These are phyloP conservation scores for Gymnothorax reevesii DNA, from an alignment of 2,797 vertebrate species.

Conservation along the genomic window DNA sequence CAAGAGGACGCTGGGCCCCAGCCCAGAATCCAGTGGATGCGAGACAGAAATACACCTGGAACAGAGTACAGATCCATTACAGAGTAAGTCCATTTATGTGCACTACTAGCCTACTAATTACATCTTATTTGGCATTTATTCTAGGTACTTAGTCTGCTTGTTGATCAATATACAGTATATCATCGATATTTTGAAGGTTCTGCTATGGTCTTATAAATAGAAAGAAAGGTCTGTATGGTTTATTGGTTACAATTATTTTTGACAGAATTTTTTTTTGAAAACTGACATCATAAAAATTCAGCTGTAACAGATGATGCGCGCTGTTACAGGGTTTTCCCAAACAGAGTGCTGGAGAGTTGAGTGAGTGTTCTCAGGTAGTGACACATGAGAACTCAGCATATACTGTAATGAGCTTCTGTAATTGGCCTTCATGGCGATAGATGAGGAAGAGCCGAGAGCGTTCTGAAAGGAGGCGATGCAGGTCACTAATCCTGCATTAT, in stretches of 20 bases:
- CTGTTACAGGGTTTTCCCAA: neutral
- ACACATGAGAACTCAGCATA: neutral
- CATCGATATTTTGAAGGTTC: neutral
- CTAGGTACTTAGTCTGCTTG: neutral
- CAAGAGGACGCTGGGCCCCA: too few relatives aligned
- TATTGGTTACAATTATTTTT: neutral
- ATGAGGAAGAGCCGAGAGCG: neutral
- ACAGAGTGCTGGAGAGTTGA: neutral
- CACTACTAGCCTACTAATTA: neutral
- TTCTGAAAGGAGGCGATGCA: neutral
- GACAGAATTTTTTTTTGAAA: neutral
- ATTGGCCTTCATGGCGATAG: neutral
- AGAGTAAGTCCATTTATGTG: too few relatives aligned
- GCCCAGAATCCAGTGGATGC: too few relatives aligned
- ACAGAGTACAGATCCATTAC: too few relatives aligned
- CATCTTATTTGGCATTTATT: neutral
- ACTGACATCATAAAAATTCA: neutral
- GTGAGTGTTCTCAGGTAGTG: neutral
- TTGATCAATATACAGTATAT: neutral
- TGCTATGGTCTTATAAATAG: neutral
- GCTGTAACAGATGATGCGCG: neutral
- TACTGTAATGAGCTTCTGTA: neutral
- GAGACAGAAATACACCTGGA: too few relatives aligned
- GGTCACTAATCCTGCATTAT: slow-evolving; percentile 17
- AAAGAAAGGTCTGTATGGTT: neutral